Evolutionary conservation across 2,888 invertebrate genomes (phyloP), one percentile per base, ranked within the genome.

Genomic region (Coenonympha arcania): DNA sequence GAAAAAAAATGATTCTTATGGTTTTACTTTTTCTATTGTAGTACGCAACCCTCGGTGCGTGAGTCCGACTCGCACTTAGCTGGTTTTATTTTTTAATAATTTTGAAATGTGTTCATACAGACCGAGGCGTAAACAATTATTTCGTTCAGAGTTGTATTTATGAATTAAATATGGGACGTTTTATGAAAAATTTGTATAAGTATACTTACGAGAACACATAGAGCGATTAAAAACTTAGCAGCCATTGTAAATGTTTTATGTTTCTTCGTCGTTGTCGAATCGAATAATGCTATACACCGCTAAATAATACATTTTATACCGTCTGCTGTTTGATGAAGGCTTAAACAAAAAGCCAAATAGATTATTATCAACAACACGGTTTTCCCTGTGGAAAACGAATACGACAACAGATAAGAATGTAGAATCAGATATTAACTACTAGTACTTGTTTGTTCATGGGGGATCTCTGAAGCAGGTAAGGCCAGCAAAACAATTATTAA

Each of bases 161-260:
- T n/a, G n/a, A n/a, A n/a, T 28, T 28, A n/a, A 3, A n/a, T 28
- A 28, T 16, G 18, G 16, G 9, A 3, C 18, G 11, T 36, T 11
- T 5, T 11, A 18, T 36, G n/a, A n/a, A 36, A 31, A 15, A 31
- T 31, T 3, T 13, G 6, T 31, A 3, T 33, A 11, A 9, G 9
- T 15, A 4, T 50, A 77, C 85, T 79, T 63, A 85, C 85, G 78
- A 79, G 50, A 48, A 72, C 56, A 55, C 76, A 75, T 57, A 83
- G 59, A 34, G 67, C 68, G 34, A 83, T 48, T 52, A 76, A 52
- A 55, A 77, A 60, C 63, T 80, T 81, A 49, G 76, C 74, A 62
- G 68, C 73, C 85, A 86, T 85, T 45, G 64, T 75, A 66, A 40
- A 47, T 58, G 39, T 16, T 55, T 56, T 48, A 64, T 61, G 18